Conservation (phyloP, 1,140 invertebrate genomes). For the Batillaria attramentaria region DNA sequence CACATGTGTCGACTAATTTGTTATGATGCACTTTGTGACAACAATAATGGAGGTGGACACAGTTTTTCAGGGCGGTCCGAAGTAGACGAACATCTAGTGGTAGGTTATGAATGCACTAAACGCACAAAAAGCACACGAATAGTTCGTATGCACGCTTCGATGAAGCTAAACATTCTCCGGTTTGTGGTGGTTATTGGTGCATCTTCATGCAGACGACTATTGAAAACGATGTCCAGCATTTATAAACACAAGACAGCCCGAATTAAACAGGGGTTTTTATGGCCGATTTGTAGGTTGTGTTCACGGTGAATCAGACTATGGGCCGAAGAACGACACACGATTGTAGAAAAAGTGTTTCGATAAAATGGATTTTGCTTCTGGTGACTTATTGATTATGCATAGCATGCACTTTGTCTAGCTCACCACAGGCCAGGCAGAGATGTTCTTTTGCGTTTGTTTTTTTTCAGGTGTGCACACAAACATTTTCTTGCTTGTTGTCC, state of each 20-base stretch:
- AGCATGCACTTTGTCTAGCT: no score
- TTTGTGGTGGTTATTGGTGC: background rate
- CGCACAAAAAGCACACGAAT: background rate
- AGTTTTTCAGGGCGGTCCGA: background rate
- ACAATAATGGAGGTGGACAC: background rate
- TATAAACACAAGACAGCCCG: no score
- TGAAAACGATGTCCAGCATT: background rate
- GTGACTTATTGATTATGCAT: no score
- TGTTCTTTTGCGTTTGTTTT: no score
- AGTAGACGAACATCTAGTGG: background rate
- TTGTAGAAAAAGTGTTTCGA: no score
- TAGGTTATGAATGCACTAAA: background rate
- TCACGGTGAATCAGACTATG: background rate
- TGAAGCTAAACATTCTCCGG: background rate
- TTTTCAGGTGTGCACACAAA: no score
- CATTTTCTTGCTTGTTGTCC: no score
- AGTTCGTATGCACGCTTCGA: background rate
- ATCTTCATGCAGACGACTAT: conserved; percentile 14
- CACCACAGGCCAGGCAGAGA: no score
- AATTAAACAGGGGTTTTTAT: no score
- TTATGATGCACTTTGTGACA: conserved; percentile 24
- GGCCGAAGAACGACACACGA: background rate
- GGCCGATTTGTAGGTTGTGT: background rate
- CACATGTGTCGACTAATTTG: conserved; percentile 33
- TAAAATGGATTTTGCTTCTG: no score